phyloP scores from a whole-genome alignment of 2,797 vertebrate species.

The Luscinia megarhynchos region DNA sequence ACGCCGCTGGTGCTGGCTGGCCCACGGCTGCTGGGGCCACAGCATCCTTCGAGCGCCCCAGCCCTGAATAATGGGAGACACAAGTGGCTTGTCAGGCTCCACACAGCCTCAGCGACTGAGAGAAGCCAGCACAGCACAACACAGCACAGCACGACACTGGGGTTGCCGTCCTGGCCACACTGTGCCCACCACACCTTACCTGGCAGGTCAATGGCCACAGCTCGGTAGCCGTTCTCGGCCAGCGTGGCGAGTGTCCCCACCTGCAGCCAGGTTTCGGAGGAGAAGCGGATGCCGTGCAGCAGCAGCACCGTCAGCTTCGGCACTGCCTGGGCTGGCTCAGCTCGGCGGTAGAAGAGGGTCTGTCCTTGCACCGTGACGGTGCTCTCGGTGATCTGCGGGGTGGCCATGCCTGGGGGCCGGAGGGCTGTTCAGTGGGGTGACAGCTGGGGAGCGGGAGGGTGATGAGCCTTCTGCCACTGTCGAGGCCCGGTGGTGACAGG shows the following conservation, averaged over 20 bases:
- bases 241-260: conserved; percentile 85
- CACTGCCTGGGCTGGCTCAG: conserved; percentile 61
- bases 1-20: conserved; percentile 83
- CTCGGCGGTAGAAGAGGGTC: conserved; percentile 87
- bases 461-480: fast-evolving
- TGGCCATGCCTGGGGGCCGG: conserved; percentile 77
- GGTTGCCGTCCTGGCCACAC: not conserved
- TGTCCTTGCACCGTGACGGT: conserved; percentile 78
- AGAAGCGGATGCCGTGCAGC: conserved; percentile 94
- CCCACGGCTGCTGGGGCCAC: conserved; percentile 81
- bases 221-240: conserved; percentile 85
- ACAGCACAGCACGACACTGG: fast-evolving
- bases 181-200: conserved; percentile 73
- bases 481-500: fast-evolving
- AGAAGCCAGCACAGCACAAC: not conserved
- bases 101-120: fast-evolving
- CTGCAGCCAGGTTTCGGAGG: conserved; percentile 90
- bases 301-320: conserved; percentile 82
- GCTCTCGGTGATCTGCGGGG: conserved; percentile 76
- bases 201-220: conserved; percentile 92
- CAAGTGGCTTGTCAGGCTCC: not conserved
- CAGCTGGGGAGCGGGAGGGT: not conserved
- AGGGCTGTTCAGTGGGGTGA: too few species aligned
- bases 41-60: conserved; percentile 86
- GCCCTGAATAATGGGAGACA: conserved; percentile 74